A percentile compares a stretch with the other conserved stretches of the same genome.
Conservation (phyloP, 2,113 vertebrate genomes). For the Eupsittula cactorum region DNA sequence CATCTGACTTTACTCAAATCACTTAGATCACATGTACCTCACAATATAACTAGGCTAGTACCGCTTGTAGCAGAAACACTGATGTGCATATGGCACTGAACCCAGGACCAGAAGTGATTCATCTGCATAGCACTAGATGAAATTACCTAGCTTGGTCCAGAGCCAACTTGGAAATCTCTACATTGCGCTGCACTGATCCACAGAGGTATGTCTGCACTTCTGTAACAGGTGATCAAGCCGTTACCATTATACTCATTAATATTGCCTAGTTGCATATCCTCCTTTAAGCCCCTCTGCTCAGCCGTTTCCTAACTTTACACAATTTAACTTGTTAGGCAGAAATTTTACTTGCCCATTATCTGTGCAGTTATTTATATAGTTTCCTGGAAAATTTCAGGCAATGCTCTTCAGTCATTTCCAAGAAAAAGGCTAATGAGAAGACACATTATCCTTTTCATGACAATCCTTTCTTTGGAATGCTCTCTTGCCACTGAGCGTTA, state of each 20-base stretch:
- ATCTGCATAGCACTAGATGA: accelerated
- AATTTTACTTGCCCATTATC: conserved; percentile 11
- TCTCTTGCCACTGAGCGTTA: background rate
- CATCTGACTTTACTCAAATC: accelerated
- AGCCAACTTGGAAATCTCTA: background rate
- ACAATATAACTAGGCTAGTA: background rate
- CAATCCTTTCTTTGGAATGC: background rate
- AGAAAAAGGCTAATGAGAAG: conserved; percentile 20
- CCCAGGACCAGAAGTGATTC: background rate
- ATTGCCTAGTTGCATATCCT: background rate
- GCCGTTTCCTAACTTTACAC: background rate
- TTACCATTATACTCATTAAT: background rate
- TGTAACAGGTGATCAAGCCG: background rate
- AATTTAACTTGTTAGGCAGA: conserved; percentile 14
- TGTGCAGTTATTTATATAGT: conserved; percentile 16
- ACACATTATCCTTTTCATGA: background rate
- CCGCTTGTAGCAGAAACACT: accelerated
- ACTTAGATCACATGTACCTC: background rate
- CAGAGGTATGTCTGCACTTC: background rate
- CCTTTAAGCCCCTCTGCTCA: background rate
- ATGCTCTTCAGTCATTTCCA: conserved; percentile 13
- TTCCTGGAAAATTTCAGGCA: background rate
- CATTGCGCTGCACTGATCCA: background rate
- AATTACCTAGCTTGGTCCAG: background rate
- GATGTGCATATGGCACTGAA: accelerated